Conservation (phyloP, 1,140 invertebrate species). For the Zophobas morio region DNA sequence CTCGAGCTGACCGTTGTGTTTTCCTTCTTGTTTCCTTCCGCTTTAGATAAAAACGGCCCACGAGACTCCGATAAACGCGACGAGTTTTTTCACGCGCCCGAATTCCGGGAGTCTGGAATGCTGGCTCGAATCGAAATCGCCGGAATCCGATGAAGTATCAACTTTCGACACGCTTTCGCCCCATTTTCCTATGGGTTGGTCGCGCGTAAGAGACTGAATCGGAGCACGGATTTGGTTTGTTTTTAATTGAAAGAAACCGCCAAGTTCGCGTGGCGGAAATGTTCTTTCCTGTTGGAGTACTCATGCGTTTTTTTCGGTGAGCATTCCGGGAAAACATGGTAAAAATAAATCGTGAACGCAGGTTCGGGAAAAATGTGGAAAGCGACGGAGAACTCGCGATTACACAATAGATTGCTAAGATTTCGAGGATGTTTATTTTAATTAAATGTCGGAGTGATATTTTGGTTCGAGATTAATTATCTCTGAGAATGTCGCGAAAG, state of each 20-base stretch:
- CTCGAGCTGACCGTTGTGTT: slow-evolving; percentile 19
- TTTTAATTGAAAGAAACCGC: slow-evolving; percentile 15
- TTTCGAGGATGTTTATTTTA: neutral
- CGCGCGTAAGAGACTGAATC: neutral
- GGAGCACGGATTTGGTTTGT: slow-evolving; percentile 4
- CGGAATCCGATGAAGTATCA: neutral
- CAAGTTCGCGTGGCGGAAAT: slow-evolving; percentile 17
- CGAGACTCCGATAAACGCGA: slow-evolving; percentile 25
- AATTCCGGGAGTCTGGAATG: neutral
- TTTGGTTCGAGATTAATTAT: too few relatives aligned
- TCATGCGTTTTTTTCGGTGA: too few relatives aligned
- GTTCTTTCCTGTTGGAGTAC: slow-evolving; percentile 7
- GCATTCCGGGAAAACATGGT: slow-evolving; percentile 8
- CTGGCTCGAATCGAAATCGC: neutral
- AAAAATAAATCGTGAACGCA: slow-evolving; percentile 12
- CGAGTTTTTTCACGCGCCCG: slow-evolving; percentile 4
- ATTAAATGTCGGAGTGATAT: too few relatives aligned
- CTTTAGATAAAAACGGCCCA: slow-evolving; percentile 38
- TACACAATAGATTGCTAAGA: neutral
- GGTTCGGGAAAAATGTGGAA: neutral
- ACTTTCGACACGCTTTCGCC: slow-evolving; percentile 1
- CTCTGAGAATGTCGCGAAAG: too few relatives aligned
- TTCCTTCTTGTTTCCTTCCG: slow-evolving; percentile 42
- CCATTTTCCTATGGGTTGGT: neutral
- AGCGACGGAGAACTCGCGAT: too few relatives aligned